Evolutionary conservation across 1,140 invertebrate species (phyloP), one percentile per base, ranked within the genome.

Genomic region (Sminthurides bifidus): DNA sequence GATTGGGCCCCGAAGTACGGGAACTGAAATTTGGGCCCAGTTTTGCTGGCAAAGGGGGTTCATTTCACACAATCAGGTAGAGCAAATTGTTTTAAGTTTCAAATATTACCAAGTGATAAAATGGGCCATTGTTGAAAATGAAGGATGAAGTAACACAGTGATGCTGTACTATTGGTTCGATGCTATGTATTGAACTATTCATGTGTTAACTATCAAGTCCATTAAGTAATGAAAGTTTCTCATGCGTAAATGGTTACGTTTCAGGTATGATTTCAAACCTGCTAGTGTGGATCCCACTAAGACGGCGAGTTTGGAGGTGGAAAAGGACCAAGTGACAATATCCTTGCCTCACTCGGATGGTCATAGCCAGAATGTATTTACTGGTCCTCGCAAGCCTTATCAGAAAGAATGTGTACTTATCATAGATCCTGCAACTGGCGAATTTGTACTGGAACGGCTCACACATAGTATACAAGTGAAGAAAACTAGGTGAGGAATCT

Each of bases 371-470:
- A 94, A 90, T 58, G 85, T 95, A 49, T 95, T 92, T 71, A 92
- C 91, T 74, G 92, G 92, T 41, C 88, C 87, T 66, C 85, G 92
- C 68, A 79, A 83, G 68, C 86, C 88, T 37, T 89, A 88, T 70
- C 78, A 81, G 48, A 88, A 92, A 75, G 92, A 96, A 76, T 97
- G 92, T 75, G 87, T 97, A 40, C 77, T 96, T 10, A 92, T 97
- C 50, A 88, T 93, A 61, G 90, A 96, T 71, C 81, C 83, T 69
- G 75, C 77, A 38, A 96, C 90, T 2, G 91, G 92, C 46, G 87
- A 92, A 73, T 85, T 95, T 61, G 92, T 85, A 17, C 71, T 97
- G 54, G 92, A 97, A 73, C 87, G 85, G 72, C 76, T 97, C 43
- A 81, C 82, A 35, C 83, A 83, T 63, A 92, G 87, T 74, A 87